Evolutionary conservation across 2,797 vertebrate species (phyloP).

Genomic region (Spinus pinus): DNA sequence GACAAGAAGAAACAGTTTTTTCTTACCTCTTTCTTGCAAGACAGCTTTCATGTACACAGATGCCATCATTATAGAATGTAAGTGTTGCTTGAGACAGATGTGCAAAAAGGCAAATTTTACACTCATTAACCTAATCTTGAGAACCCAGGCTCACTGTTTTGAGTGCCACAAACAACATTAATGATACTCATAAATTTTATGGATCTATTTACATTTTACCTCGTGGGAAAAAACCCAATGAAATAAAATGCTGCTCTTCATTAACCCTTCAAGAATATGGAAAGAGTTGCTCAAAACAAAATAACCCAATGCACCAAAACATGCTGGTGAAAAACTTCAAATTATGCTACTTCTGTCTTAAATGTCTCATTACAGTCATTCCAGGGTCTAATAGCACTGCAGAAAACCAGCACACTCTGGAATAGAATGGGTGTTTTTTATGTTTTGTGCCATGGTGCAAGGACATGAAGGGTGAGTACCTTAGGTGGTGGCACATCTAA

Average conservation of each 20-base stretch:
- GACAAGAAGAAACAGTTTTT: neutral
- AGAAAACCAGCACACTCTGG: neutral
- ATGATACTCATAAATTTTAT: neutral
- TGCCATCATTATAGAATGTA: rapidly evolving
- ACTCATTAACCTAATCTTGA: neutral
- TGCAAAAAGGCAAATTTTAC: neutral
- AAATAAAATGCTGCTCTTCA: rapidly evolving
- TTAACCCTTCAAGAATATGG: neutral
- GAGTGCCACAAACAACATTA: neutral
- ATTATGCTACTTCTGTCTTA: neutral
- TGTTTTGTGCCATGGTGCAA: neutral
- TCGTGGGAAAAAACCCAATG: rapidly evolving
- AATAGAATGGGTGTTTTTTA: neutral
- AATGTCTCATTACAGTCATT: neutral
- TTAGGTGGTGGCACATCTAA: neutral
- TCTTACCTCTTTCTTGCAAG: neutral
- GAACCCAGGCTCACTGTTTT: neutral
- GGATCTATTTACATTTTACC: neutral
- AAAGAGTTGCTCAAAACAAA: neutral
- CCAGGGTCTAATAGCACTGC: neutral
- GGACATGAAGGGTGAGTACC: neutral
- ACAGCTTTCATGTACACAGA: neutral
- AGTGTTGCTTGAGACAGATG: neutral
- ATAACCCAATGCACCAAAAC: neutral
- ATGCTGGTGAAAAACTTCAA: neutral